These are phyloP conservation scores for Venusia cambrica DNA, from an alignment of 2,888 invertebrate genomes.

Conservation along the genomic window DNA sequence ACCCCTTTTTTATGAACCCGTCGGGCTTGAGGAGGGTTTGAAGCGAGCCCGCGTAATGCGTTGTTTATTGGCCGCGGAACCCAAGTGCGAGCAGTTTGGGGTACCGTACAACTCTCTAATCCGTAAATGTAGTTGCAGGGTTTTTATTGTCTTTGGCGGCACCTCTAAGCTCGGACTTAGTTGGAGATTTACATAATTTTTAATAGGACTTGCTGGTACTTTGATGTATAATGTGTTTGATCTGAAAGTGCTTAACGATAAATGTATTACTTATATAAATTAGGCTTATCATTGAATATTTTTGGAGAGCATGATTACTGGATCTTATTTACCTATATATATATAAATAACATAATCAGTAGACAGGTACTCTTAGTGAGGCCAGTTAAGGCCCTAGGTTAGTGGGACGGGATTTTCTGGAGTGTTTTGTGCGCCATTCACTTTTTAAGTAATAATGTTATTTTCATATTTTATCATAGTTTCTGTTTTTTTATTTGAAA, in stretches of 20 bases:
- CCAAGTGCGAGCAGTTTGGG: constrained; percentile 55
- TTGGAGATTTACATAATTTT: constrained; percentile 17
- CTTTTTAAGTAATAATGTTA: too few relatives aligned
- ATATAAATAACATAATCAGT: too few relatives aligned
- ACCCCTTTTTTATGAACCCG: constrained; percentile 30
- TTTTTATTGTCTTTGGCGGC: constrained; percentile 28
- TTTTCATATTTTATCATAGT: too few relatives aligned
- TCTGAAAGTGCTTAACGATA: constrained; percentile 2
- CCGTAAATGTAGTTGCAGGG: constrained; percentile 55
- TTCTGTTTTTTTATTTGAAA: too few relatives aligned
- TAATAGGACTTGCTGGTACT: constrained; percentile 9
- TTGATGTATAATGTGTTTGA: constrained; percentile 9
- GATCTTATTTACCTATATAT: too few relatives aligned
- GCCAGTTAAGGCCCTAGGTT: too few relatives aligned
- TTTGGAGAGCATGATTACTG: too few relatives aligned
- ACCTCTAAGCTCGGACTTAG: constrained; percentile 15
- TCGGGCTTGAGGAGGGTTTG: constrained; percentile 35
- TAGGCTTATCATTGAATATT: too few relatives aligned
- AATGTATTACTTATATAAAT: too few relatives aligned
- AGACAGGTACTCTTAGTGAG: too few relatives aligned
- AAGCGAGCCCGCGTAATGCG: constrained; percentile 51
- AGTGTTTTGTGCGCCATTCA: too few relatives aligned
- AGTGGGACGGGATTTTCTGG: too few relatives aligned
- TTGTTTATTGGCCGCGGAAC: constrained; percentile 63
- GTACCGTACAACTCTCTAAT: constrained; percentile 56